Base-by-base conservation (phyloP, 2,113 vertebrate genomes). In the Glareola pratincola region DNA sequence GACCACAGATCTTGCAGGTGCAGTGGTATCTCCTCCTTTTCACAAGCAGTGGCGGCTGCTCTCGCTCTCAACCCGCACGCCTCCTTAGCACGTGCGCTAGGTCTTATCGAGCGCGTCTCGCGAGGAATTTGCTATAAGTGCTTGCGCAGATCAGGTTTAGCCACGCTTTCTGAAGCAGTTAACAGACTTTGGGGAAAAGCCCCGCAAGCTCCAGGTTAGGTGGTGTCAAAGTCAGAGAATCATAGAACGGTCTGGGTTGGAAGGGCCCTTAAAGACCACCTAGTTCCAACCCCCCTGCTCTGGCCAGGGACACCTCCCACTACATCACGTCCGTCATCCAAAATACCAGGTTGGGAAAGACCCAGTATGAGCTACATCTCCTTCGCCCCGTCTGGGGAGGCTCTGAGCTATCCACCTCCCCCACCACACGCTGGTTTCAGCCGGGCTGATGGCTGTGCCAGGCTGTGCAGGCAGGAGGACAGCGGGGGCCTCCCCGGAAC, bases 41-140 rank as follows among this genome's bases (percentile, higher is more conserved):
- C 74, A 59, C 41, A 63, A 62, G 43, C 47, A 63, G 22, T 8
- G 18, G 51, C 2, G 14, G 23, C 43, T 73, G 13, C 47, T 81
- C n/a, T 64, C 4, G 1, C 34, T 56, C 37, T 18, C 48, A 34
- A 39, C n/a, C 30, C 11, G 3, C 14, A 29, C 7, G 14, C 7
- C 7, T 54, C 34, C 17, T 45, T 15, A 45, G 24, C 5, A 6
- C 2, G 3, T 10, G 14, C 5, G 1, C 50, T 16, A 47, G 37
- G 74, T 17, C 8, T 39, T 41, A 18, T 1, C 2, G 22, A 73
- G 36, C 36, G 50, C 1, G 0, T 29, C 68, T 67, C 2, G 0
- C 37, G 56, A 39, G 43, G 24, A 63, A 62, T 64, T n/a, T 84
- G 14, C 66, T 73, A 4, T 36, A 51, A 47, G 36, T 62, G 24